A percentile compares a stretch with the other conserved stretches of the same genome.
phyloP scores from a whole-genome alignment of 2,888 invertebrate genomes.

The Acronicta leporina region DNA sequence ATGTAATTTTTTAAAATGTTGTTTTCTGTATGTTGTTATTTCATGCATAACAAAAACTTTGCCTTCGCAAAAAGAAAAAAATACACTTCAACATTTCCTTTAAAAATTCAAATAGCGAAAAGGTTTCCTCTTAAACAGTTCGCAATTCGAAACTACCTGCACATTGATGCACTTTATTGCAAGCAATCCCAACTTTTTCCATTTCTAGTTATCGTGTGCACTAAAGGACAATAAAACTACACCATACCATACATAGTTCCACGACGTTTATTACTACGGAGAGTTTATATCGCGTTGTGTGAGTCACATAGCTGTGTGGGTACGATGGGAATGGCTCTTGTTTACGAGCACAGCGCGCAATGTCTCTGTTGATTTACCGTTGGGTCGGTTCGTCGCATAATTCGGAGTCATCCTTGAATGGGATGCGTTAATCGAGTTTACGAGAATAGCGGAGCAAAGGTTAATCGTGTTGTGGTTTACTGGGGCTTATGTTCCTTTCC shows the following conservation, averaged over 20 bases:
- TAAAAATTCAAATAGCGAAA: neutral
- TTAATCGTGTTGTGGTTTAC: constrained; percentile 8
- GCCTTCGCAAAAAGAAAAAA: neutral
- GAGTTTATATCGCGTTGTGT: constrained; percentile 47
- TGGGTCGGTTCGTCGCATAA: constrained; percentile 30
- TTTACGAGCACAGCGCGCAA: constrained; percentile 55
- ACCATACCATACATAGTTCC: constrained; percentile 28
- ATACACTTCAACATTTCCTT: neutral
- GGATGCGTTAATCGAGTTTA: constrained; percentile 52
- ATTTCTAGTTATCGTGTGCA: constrained; percentile 47
- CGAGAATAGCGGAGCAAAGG: constrained; percentile 6
- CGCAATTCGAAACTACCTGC: constrained; percentile 18
- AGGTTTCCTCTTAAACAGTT: constrained; percentile 23
- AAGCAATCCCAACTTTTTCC: constrained; percentile 57
- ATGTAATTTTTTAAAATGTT: too few relatives aligned
- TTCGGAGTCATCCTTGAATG: constrained; percentile 28
- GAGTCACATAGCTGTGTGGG: constrained; percentile 51
- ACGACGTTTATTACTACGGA: constrained; percentile 43
- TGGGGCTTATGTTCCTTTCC: neutral
- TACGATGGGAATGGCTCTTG: constrained; percentile 49
- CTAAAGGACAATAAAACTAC: constrained; percentile 40
- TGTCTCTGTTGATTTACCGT: constrained; percentile 49
- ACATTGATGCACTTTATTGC: constrained; percentile 49
- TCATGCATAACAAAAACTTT: neutral
- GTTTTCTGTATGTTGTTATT: too few relatives aligned